These are phyloP conservation scores for Nowickia ferox DNA, from an alignment of 2,888 invertebrate genomes.

Conservation along the genomic window DNA sequence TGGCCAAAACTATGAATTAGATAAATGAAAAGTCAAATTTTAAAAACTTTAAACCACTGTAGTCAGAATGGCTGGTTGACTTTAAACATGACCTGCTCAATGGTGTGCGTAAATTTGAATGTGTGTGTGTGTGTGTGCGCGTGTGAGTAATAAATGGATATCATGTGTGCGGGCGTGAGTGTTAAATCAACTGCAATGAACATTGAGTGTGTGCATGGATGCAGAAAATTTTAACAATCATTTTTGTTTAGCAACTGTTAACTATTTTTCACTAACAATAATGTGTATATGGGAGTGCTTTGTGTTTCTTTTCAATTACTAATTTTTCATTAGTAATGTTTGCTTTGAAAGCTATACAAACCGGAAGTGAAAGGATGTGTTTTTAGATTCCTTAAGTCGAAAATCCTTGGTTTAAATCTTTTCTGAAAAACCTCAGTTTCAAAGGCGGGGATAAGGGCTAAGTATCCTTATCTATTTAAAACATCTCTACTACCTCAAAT, in stretches of 20 bases:
- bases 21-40: neutral
- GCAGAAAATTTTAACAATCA: constrained; percentile 67
- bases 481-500: too few relatives aligned
- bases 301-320: too few relatives aligned
- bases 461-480: too few relatives aligned
- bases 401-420: too few relatives aligned
- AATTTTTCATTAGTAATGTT: too few relatives aligned
- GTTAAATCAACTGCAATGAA: constrained; percentile 69
- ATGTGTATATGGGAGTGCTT: too few relatives aligned
- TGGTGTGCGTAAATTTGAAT: neutral
- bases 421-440: too few relatives aligned
- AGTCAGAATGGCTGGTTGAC: constrained; percentile 8
- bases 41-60: constrained; percentile 44
- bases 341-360: too few relatives aligned
- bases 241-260: constrained; percentile 34
- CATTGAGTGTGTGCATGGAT: constrained; percentile 61
- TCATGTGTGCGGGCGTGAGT: neutral
- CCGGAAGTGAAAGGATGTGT: too few relatives aligned
- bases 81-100: constrained; percentile 10
- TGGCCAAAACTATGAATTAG: neutral
- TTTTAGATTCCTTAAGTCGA: too few relatives aligned
- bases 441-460: too few relatives aligned
- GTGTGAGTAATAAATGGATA: too few relatives aligned
- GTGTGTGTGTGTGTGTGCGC: neutral
- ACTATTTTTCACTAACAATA: neutral